Base-by-base conservation (phyloP, 2,888 invertebrate genomes). In the Oscheius sp. region DNA sequence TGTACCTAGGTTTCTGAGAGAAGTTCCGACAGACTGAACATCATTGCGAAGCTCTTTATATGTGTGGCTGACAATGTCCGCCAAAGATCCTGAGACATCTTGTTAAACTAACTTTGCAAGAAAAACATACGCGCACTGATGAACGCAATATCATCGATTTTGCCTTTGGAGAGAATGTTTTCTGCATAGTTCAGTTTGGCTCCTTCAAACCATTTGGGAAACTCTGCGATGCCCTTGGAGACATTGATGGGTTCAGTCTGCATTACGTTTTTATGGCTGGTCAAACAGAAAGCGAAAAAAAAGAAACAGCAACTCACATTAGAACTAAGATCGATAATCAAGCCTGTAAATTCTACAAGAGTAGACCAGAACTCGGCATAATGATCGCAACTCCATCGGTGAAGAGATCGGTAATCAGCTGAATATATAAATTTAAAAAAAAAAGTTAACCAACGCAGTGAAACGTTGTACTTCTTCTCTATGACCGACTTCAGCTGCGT, bases 201-300 rank as follows among this genome's bases (percentile, higher is more conserved):
- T 2, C 91, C 91, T n/a, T 81, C 75, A 82, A 92, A 92, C 92
- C 92, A 92, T 79, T 90, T 89, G 11, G 92, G 91, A 75, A 91
- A 89, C 50, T 90, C 89, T n/a, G 90, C 86, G 59, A 91, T 91
- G 10, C 86, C 83, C 73, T 90, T 89, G 0, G 83, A 84, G 62
- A 84, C 87, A 77, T 91, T 90, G 32, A 91, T 86, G 21, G 91
- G 90, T 90, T 91, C 29, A 47, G 21, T 4, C n/a, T 68, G 47
- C 58, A 66, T 60, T 51, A 42, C 29, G 50, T 42, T 35, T n/a
- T 29, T 10, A 42, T 10, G 51, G 47, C 9, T 37, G 29, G 55
- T 29, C 13, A 70, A 57, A 35, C 21, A 29, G 21, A 59, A 59
- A 9, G 5, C 2, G 11, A 21, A 42, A 70, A 10, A 70, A 21